Percentiles rank a stretch among this genome's conserved stretches.
phyloP scores from a whole-genome alignment of 37 sponge, comb jelly and placozoan species.

The Amphimedon queenslandica region DNA sequence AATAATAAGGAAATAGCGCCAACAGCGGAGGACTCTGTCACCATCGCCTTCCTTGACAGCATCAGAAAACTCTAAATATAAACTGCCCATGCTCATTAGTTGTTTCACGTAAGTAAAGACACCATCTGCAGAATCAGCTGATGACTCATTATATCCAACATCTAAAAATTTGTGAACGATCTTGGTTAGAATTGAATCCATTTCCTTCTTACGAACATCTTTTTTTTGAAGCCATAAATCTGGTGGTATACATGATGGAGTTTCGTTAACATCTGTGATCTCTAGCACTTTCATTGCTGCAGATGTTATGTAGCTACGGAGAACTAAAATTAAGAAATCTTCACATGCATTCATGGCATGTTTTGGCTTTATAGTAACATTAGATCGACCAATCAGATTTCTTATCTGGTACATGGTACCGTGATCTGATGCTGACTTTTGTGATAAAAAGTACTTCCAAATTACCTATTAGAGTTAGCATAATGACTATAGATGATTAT shows the following conservation, averaged over 20 bases:
- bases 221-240: not conserved
- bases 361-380: not conserved
- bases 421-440: slow-evolving; percentile 1
- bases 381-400: not conserved
- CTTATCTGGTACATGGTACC: slow-evolving; percentile 14
- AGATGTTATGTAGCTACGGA: too few species aligned
- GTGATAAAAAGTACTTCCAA: slow-evolving; percentile 16
- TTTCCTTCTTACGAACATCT: slow-evolving; percentile 5
- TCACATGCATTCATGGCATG: slow-evolving; percentile 4
- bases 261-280: not conserved
- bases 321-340: slow-evolving; percentile 1
- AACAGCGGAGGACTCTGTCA: slow-evolving; percentile 13
- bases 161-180: not conserved
- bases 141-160: not conserved
- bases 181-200: not conserved
- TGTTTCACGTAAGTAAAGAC: slow-evolving; percentile 10
- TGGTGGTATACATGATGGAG: not conserved
- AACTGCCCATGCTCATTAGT: slow-evolving; percentile 14
- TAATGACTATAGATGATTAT: slow-evolving; percentile 4
- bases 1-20: slow-evolving; percentile 18
- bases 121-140: slow-evolving; percentile 5
- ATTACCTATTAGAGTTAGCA: slow-evolving; percentile 1
- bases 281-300: not conserved
- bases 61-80: slow-evolving; percentile 34
- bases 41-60: slow-evolving; percentile 40